These are phyloP conservation scores for Epiblema foenella DNA, from an alignment of 2,888 invertebrate genomes.

Conservation along the genomic window DNA sequence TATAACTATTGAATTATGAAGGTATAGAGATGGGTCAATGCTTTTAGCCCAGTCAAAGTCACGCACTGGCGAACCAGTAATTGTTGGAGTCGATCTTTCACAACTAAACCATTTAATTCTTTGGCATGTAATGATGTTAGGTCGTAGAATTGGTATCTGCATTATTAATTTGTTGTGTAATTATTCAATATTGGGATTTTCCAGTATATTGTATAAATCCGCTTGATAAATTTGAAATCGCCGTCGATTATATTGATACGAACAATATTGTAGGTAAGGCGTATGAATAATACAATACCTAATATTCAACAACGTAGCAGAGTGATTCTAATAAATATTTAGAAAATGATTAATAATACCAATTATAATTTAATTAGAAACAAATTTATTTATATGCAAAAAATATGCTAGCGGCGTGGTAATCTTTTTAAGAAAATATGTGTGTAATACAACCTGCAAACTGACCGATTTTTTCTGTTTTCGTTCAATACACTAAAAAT, in stretches of 20 bases:
- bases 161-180: not conserved
- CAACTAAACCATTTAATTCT: slow-evolving; percentile 37
- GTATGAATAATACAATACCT: not conserved
- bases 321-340: not conserved
- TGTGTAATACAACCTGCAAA: not conserved
- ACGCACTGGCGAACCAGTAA: slow-evolving; percentile 59
- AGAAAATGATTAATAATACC: not conserved
- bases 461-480: not conserved
- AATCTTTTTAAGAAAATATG: not conserved
- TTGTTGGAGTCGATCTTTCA: slow-evolving; percentile 55
- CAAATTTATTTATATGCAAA: not conserved
- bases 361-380: not conserved
- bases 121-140: not conserved
- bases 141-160: not conserved
- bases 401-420: not conserved
- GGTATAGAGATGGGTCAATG: slow-evolving; percentile 55
- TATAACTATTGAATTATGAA: slow-evolving; percentile 52
- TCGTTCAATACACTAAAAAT: not conserved
- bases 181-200: not conserved
- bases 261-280: no score
- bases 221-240: not conserved
- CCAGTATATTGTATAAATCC: not conserved
- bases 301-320: not conserved
- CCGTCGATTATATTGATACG: not conserved
- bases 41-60: slow-evolving; percentile 58